phyloP scores from a whole-genome alignment of 2,797 vertebrate species.

The Alcedo atthis region DNA sequence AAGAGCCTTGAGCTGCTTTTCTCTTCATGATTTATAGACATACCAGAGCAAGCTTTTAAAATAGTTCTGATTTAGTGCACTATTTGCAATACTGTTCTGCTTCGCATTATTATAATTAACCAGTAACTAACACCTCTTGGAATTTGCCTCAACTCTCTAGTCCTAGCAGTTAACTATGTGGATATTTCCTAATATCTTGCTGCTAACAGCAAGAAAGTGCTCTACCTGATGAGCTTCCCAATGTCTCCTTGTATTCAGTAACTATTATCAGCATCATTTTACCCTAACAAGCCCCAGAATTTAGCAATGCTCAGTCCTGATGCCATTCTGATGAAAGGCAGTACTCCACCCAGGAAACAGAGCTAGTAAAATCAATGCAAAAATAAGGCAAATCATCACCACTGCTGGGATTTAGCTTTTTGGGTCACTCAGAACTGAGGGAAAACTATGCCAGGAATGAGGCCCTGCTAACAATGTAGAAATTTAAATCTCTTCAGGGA shows the following conservation, averaged over 20 bases:
- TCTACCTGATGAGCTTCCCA: neutral
- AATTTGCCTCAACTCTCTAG: neutral
- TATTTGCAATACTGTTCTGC: neutral
- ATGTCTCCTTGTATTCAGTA: neutral
- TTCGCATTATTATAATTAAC: neutral
- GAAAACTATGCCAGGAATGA: slow-evolving; percentile 14
- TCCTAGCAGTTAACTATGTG: neutral
- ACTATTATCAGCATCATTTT: neutral
- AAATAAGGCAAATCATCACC: neutral
- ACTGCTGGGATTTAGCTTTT: neutral
- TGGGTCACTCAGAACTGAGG: neutral
- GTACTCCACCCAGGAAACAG: neutral
- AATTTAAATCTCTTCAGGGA: neutral
- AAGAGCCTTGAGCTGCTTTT: neutral
- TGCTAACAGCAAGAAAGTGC: neutral
- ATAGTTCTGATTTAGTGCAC: neutral
- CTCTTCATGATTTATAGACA: neutral
- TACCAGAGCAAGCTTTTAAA: neutral
- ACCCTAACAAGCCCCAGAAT: neutral
- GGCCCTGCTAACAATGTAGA: neutral
- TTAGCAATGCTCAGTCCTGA: neutral
- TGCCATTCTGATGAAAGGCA: neutral
- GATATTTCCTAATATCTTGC: neutral
- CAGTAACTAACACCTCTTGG: neutral
- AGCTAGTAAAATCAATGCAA: neutral